phyloP scores from a whole-genome alignment of 2,888 invertebrate genomes.

The Sclerodermus sp. region DNA sequence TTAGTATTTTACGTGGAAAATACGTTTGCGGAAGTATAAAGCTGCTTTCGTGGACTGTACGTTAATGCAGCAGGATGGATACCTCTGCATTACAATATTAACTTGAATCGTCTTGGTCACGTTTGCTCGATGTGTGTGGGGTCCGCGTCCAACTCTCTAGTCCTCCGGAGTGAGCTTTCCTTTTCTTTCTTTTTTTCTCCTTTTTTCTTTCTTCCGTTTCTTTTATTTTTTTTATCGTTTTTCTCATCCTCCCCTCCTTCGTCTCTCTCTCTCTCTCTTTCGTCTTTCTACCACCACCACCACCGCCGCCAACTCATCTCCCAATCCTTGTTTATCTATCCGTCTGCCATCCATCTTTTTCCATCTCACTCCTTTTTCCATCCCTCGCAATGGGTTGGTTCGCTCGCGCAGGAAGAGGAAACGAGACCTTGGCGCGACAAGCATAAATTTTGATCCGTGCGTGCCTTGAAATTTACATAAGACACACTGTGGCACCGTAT shows the following conservation, averaged over 20 bases:
- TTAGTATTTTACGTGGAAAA: no score
- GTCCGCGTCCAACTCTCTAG: no score
- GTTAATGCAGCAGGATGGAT: constrained; percentile 12
- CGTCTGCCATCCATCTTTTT: constrained; percentile 16
- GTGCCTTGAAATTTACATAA: constrained; percentile 52
- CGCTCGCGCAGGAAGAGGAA: constrained; percentile 31
- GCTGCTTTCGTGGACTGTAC: constrained; percentile 40
- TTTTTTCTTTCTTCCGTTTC: constrained; percentile 17
- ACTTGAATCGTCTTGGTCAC: constrained; percentile 55
- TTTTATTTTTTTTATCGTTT: no score
- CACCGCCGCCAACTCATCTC: no score
- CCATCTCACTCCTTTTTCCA: no score
- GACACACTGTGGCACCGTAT: constrained; percentile 36
- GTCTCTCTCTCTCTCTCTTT: constrained; percentile 7
- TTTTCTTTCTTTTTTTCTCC: constrained; percentile 16
- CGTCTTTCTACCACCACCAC: not conserved
- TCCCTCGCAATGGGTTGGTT: not conserved
- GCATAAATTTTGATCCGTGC: constrained; percentile 48
- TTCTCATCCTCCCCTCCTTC: no score
- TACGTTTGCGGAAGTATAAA: constrained; percentile 39
- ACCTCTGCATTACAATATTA: constrained; percentile 54
- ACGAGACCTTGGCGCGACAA: constrained; percentile 38
- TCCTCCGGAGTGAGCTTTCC: not conserved
- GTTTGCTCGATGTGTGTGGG: constrained; percentile 30
- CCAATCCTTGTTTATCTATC: constrained; percentile 15